Evolutionary conservation across 2,888 invertebrate genomes (phyloP).

Genomic region (Hydriomena furcata): DNA sequence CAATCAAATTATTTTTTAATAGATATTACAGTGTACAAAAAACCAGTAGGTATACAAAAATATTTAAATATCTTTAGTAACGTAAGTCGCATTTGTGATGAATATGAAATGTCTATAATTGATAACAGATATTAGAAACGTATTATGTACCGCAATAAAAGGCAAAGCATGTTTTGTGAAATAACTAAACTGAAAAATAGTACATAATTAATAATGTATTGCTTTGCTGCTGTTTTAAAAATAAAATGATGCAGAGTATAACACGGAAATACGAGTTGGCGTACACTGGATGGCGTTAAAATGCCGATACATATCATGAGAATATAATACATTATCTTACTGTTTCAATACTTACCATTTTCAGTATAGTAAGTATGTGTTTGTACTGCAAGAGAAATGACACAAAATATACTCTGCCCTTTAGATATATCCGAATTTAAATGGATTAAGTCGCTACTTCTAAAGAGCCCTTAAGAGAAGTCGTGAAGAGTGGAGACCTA

Average conservation of each 20-base stretch:
- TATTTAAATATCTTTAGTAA: background rate
- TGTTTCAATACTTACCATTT: conserved; percentile 7
- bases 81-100: conserved; percentile 7
- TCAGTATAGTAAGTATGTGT: conserved; percentile 14
- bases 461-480: background rate
- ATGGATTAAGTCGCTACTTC: background rate
- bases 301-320: background rate
- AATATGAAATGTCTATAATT: background rate
- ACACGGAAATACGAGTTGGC: conserved; percentile 6
- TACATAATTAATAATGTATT: background rate
- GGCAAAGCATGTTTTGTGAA: conserved; percentile 48
- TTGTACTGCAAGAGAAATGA: conserved; percentile 12
- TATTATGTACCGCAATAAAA: conserved; percentile 40
- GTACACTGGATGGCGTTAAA: background rate
- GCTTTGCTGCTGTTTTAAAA: background rate
- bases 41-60: too few species aligned
- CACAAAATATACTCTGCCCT: conserved; percentile 22
- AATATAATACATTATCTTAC: background rate
- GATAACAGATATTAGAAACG: background rate
- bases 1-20: too few species aligned
- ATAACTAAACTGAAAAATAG: conserved; percentile 5
- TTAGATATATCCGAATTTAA: background rate
- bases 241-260: background rate
- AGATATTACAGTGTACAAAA: too few species aligned
- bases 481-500: background rate